Evolutionary conservation across 1,140 invertebrate genomes (phyloP), one percentile per base, ranked within the genome.

Genomic region (Drosophila sulfurigaster): DNA sequence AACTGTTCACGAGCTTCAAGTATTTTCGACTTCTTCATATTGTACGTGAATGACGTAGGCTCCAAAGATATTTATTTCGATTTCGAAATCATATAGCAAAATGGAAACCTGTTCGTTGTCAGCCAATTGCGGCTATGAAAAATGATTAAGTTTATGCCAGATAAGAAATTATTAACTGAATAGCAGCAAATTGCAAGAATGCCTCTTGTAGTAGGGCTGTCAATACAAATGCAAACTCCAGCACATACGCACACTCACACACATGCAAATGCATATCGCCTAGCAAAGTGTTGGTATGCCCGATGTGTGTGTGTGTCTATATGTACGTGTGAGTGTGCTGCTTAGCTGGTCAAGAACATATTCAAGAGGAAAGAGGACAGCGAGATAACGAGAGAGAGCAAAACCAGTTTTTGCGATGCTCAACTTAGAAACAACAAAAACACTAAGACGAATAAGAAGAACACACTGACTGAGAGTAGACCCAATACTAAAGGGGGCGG

Each of bases 361-460:
- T 13, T 38, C 7, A n/a, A 13, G 41, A 43, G 41, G 11, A 43
- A 65, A 46, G 30, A 74, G 45, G 7, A 70, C 57, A 57, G 52
- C 60, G 54, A 76, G 67, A 28, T 8, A 32, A 10, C 48, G 49
- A 59, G 67, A 52, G 63, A 66, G 56, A 38, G 25, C 49, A 67
- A 87, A 87, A 87, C 82, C 82, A 82, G 82, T 87, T 87, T 86
- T 78, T 68, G 77, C 77, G 80, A 83, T 88, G 83, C 83, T 88
- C 64, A 83, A 78, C 83, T 87, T 78, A 83, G 78, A 74, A 85
- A 70, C 69, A 76, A 78, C 74, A 83, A 72, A 54, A 81, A 63
- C 30, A 67, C 30, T 3, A 8, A 38, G 2, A 38, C 35, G 41
- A 52, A 66, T 2, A 65, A 45, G 35, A 63, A 56, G 43, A 60